These are phyloP conservation scores for Rhinogobio ventralis DNA, from an alignment of 2,797 vertebrate species.

Conservation along the genomic window DNA sequence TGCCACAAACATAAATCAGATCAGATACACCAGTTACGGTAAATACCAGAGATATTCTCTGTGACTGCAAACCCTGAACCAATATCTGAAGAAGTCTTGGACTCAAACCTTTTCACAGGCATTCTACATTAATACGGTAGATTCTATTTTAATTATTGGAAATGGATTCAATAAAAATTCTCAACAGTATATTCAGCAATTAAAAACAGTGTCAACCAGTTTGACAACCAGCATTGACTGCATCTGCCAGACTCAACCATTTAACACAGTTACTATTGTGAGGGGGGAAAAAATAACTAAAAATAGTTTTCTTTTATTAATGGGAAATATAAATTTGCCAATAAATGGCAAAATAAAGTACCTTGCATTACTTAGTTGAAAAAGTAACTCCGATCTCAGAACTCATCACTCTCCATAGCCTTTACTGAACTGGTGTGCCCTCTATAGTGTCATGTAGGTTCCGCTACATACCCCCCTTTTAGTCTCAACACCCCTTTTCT, in stretches of 20 bases:
- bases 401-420: too few species aligned
- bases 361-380: too few species aligned
- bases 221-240: background rate
- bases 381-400: too few species aligned
- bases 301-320: too few species aligned
- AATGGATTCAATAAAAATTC: too few species aligned
- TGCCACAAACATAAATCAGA: background rate
- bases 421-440: background rate
- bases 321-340: too few species aligned
- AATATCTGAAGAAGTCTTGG: background rate
- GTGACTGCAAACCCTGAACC: background rate
- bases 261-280: background rate
- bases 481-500: background rate
- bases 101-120: background rate
- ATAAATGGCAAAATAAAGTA: too few species aligned
- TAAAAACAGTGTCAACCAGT: background rate
- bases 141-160: background rate
- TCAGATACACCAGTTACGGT: background rate
- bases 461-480: background rate
- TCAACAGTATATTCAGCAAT: too few species aligned
- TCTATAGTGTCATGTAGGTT: background rate
- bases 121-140: background rate
- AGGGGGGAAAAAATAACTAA: background rate
- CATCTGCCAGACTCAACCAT: background rate
- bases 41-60: background rate